A percentile compares a stretch with the other conserved stretches of the same genome.
Conservation (phyloP, 2,113 vertebrate genomes). For the Hippocampus barbouri region DNA sequence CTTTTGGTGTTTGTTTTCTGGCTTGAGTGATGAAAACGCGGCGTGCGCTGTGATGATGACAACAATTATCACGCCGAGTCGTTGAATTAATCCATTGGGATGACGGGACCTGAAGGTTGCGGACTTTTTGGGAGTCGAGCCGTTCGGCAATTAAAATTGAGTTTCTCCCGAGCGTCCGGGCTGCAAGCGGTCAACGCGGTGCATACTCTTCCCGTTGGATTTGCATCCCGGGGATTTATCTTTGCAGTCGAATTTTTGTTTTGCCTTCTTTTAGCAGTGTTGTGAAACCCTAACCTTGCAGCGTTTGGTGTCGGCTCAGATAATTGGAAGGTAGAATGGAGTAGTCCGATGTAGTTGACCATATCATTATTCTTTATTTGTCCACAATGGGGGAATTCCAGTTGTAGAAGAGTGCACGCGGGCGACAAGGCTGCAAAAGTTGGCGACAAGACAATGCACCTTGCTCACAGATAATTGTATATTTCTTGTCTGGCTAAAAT, state of each 20-base stretch:
- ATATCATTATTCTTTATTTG: not conserved
- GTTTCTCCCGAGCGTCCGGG: slow-evolving; percentile 27
- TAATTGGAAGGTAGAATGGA: not conserved
- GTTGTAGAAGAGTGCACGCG: not conserved
- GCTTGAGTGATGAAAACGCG: not conserved
- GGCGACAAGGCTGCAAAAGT: not conserved
- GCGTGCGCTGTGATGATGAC: not conserved
- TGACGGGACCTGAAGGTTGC: not conserved
- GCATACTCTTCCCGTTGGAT: not conserved
- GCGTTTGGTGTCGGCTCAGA: not conserved
- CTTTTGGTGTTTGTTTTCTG: not conserved
- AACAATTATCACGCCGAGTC: slow-evolving; percentile 18
- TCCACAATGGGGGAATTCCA: not conserved
- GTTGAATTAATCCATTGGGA: slow-evolving; percentile 8
- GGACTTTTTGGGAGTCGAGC: not conserved
- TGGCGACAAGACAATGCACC: not conserved
- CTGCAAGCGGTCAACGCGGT: not conserved
- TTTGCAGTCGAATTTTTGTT: not conserved
- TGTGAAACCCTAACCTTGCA: not conserved
- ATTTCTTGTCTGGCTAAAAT: slow-evolving; percentile 2
- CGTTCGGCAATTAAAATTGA: slow-evolving; percentile 29
- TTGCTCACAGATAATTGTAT: slow-evolving; percentile 28
- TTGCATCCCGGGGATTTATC: not conserved
- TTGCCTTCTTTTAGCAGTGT: too few relatives aligned
- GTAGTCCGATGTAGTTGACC: not conserved